Percentiles rank a stretch among this genome's conserved stretches.
phyloP scores from a whole-genome alignment of 2,888 invertebrate species.

The Chouioia cunea region DNA sequence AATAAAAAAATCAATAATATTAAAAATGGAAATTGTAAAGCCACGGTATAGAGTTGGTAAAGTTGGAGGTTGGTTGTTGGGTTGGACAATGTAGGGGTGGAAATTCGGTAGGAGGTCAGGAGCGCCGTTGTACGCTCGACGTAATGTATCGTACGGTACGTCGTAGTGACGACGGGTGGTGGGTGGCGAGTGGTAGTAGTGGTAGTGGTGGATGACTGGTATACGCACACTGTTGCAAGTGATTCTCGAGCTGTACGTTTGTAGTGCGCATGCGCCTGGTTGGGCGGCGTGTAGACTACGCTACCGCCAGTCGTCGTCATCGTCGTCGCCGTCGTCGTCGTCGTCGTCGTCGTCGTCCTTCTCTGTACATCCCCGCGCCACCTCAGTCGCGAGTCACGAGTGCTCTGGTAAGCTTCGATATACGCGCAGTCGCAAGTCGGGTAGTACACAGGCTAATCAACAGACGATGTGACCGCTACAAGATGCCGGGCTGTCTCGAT shows the following conservation, averaged over 20 bases:
- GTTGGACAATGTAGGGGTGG: too few species aligned
- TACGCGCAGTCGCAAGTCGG: constrained; percentile 29
- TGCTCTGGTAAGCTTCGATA: constrained; percentile 46
- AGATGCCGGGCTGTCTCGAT: constrained; percentile 48
- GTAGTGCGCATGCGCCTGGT: constrained; percentile 17
- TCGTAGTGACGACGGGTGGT: too few species aligned
- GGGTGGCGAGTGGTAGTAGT: too few species aligned
- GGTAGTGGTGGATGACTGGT: not conserved
- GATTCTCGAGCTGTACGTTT: constrained; percentile 2
- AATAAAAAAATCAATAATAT: too few species aligned
- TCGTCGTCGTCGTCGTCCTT: constrained; percentile 15
- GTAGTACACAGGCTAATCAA: constrained; percentile 9
- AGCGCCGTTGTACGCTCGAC: too few species aligned
- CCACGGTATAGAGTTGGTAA: too few species aligned
- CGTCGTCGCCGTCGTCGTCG: constrained; percentile 13
- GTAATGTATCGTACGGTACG: too few species aligned
- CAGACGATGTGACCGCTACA: constrained; percentile 7
- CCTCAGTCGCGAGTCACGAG: constrained; percentile 15
- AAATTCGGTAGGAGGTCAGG: too few species aligned
- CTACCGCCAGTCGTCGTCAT: constrained; percentile 3
- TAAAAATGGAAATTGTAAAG: too few species aligned
- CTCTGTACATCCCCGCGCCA: constrained; percentile 39
- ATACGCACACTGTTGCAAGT: not conserved
- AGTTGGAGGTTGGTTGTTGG: too few species aligned
- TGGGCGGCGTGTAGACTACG: constrained; percentile 46